phyloP scores from a whole-genome alignment of 1,140 invertebrate genomes.

The Drosophila kikkawai region DNA sequence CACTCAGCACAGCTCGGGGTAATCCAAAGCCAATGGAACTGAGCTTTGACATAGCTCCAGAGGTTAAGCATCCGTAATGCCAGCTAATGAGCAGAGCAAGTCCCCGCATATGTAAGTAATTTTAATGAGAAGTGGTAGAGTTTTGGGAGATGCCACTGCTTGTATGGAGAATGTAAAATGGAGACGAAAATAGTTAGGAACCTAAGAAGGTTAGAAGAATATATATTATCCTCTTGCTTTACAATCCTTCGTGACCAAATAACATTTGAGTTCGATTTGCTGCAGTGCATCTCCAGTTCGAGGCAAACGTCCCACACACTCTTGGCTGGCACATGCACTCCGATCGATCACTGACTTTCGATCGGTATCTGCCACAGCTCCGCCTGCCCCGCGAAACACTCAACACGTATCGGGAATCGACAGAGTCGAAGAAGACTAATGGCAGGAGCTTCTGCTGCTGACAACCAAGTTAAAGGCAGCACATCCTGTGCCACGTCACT shows the following conservation, averaged over 20 bases:
- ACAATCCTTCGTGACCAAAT: background rate
- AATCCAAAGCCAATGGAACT: constrained; percentile 25
- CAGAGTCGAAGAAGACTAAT: constrained; percentile 67
- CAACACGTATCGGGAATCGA: constrained; percentile 48
- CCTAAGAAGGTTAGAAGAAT: background rate
- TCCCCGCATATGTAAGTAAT: constrained; percentile 48
- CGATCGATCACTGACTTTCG: constrained; percentile 70
- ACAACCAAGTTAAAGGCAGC: constrained; percentile 47
- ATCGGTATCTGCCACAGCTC: constrained; percentile 58
- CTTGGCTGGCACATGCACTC: constrained; percentile 9
- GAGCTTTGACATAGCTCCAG: constrained; percentile 38
- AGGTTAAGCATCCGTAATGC: constrained; percentile 58
- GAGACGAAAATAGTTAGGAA: background rate
- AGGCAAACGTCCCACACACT: constrained; percentile 17
- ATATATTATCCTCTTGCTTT: background rate
- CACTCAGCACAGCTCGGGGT: constrained; percentile 20
- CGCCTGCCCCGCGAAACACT: constrained; percentile 25
- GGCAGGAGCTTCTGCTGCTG: constrained; percentile 63
- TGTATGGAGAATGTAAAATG: background rate
- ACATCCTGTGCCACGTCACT: constrained; percentile 55
- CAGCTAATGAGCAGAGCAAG: constrained; percentile 56
- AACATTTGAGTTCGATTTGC: background rate
- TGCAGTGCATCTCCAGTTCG: constrained; percentile 29
- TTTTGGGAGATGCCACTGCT: background rate
- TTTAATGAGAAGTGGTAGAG: constrained; percentile 55